A percentile compares a stretch with the other conserved stretches of the same genome.
These are phyloP conservation scores for Agonopterix subpropinquella DNA, from an alignment of 2,888 invertebrate species.

Conservation along the genomic window DNA sequence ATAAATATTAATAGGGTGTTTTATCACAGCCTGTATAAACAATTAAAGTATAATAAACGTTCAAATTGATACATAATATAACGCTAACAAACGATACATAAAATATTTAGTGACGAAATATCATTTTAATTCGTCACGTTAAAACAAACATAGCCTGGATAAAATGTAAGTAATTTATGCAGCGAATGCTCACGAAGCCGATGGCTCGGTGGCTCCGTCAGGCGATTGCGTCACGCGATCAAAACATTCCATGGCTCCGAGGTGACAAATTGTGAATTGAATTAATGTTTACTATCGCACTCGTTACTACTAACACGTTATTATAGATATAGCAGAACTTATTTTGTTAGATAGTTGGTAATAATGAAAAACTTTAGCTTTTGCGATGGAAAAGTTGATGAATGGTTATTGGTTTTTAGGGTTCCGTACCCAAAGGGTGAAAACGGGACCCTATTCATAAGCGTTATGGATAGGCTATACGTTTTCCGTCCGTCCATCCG, in stretches of 20 bases:
- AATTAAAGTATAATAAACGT: neutral
- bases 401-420: too few species aligned
- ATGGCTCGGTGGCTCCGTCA: constrained; percentile 42
- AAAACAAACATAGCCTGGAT: constrained; percentile 17
- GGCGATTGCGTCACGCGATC: constrained; percentile 58
- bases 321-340: neutral
- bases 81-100: constrained; percentile 24
- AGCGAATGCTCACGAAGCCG: constrained; percentile 53
- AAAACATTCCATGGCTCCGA: constrained; percentile 60
- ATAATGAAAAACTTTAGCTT: too few species aligned
- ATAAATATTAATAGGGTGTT: too few species aligned
- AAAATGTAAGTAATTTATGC: constrained; percentile 55
- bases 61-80: constrained; percentile 5
- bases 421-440: too few species aligned
- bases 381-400: too few species aligned
- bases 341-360: neutral
- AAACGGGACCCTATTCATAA: too few species aligned
- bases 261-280: constrained; percentile 69
- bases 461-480: too few species aligned
- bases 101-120: constrained; percentile 43
- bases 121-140: constrained; percentile 55
- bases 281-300: constrained; percentile 57
- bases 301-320: constrained; percentile 40
- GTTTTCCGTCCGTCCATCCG: too few species aligned
- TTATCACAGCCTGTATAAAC: too few species aligned